phyloP scores from a whole-genome alignment of 1,140 invertebrate genomes.

The Marisa cornuarietis region DNA sequence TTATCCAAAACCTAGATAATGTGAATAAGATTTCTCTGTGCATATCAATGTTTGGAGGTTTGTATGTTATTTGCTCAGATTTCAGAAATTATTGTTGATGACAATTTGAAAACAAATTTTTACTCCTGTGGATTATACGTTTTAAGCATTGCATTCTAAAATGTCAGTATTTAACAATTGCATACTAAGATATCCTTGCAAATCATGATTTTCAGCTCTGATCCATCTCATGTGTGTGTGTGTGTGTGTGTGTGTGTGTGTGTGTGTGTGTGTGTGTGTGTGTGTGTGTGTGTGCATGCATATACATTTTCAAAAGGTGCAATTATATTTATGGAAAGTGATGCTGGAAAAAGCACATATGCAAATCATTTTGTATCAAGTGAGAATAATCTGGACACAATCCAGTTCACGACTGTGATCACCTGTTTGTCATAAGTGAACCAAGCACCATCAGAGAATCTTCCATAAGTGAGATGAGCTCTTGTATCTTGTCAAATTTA shows the following conservation, averaged over 20 bases:
- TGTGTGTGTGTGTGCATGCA: neutral
- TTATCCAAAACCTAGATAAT: no score
- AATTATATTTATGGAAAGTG: neutral
- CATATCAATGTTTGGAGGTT: no score
- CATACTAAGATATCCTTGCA: no score
- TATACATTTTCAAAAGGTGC: neutral
- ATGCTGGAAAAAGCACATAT: slow-evolving; percentile 2
- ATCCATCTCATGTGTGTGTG: neutral
- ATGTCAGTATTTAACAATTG: no score
- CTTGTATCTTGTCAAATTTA: slow-evolving; percentile 70
- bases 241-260: neutral
- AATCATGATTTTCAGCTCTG: no score
- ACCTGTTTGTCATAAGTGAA: slow-evolving; percentile 85
- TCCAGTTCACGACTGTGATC: slow-evolving; percentile 60
- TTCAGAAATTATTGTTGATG: no score
- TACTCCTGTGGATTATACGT: no score
- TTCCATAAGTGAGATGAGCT: slow-evolving; percentile 91
- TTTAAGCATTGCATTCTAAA: no score
- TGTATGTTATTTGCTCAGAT: no score
- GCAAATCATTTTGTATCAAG: neutral
- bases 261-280: neutral
- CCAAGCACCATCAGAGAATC: slow-evolving; percentile 95
- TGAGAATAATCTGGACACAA: neutral
- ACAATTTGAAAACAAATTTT: no score
- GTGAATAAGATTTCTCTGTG: no score